These are phyloP conservation scores for Phrixothrix hirtus DNA, from an alignment of 2,888 invertebrate species.

Conservation along the genomic window DNA sequence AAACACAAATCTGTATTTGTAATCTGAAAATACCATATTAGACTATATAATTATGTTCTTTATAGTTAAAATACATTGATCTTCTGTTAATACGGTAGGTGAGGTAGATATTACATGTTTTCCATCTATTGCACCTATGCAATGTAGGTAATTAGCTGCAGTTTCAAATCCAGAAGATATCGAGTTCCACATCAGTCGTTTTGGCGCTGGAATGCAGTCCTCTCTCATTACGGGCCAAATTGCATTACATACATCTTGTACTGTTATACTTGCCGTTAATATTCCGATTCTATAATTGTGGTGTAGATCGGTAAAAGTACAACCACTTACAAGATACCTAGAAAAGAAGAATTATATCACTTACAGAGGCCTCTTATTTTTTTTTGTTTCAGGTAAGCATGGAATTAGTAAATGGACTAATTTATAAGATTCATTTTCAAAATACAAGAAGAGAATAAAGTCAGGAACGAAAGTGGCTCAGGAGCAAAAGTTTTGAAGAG, in stretches of 20 bases:
- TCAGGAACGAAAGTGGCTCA: too few relatives aligned
- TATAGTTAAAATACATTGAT: background rate
- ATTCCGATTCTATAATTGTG: too few relatives aligned
- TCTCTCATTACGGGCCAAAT: too few relatives aligned
- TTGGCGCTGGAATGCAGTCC: background rate
- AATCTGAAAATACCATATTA: background rate
- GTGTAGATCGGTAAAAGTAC: background rate
- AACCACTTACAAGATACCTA: background rate
- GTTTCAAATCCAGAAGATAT: background rate
- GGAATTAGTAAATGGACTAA: too few relatives aligned
- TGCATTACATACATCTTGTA: too few relatives aligned
- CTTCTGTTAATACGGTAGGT: background rate
- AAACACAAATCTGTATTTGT: background rate
- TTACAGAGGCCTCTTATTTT: background rate
- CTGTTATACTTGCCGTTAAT: too few relatives aligned
- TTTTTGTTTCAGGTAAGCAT: background rate
- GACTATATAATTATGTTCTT: background rate
- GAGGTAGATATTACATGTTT: too few relatives aligned
- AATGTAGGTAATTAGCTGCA: background rate
- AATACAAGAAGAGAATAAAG: too few relatives aligned
- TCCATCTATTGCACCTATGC: background rate
- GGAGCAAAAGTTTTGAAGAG: too few relatives aligned
- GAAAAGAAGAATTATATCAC: background rate
- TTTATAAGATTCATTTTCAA: too few relatives aligned
- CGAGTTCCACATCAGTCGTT: background rate